A percentile compares a stretch with the other conserved stretches of the same genome.
These are phyloP conservation scores for Spodoptera exigua DNA, from an alignment of 2,888 invertebrate species.

Conservation along the genomic window DNA sequence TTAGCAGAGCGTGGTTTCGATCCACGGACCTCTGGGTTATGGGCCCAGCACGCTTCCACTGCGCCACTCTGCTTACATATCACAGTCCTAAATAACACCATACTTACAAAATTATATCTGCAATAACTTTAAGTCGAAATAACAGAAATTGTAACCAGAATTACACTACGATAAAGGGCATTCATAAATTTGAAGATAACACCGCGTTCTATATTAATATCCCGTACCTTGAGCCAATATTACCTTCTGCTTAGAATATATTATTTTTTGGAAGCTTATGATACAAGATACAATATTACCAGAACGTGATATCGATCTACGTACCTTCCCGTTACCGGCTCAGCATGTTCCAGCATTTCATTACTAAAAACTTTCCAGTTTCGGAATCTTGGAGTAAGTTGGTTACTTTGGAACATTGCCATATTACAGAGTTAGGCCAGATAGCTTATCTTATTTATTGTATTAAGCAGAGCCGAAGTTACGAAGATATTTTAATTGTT, in stretches of 20 bases:
- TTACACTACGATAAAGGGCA: no score
- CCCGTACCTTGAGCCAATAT: not conserved
- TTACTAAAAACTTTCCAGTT: slow-evolving; percentile 6
- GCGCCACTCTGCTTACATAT: slow-evolving; percentile 92
- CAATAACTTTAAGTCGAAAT: no score
- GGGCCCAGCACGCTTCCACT: slow-evolving; percentile 96
- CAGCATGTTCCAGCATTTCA: slow-evolving; percentile 86
- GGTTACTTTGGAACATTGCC: slow-evolving; percentile 29
- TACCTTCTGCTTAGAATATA: slow-evolving; percentile 10
- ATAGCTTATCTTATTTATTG: slow-evolving; percentile 48
- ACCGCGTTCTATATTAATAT: not conserved
- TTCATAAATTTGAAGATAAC: no score
- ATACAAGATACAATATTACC: no score
- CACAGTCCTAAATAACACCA: no score
- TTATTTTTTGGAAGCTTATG: no score
- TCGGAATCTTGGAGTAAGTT: slow-evolving; percentile 65
- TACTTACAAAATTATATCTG: no score
- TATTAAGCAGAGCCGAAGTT: slow-evolving; percentile 11
- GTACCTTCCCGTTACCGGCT: slow-evolving; percentile 88
- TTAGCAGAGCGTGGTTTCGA: slow-evolving; percentile 94
- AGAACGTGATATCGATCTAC: no score
- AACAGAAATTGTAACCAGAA: no score
- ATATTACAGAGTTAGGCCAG: slow-evolving; percentile 25
- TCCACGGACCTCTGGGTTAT: slow-evolving; percentile 96
- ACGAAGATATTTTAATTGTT: slow-evolving; percentile 38